These are phyloP conservation scores for Drosophila persimilis DNA, from an alignment of 1,140 invertebrate genomes.

Conservation along the genomic window DNA sequence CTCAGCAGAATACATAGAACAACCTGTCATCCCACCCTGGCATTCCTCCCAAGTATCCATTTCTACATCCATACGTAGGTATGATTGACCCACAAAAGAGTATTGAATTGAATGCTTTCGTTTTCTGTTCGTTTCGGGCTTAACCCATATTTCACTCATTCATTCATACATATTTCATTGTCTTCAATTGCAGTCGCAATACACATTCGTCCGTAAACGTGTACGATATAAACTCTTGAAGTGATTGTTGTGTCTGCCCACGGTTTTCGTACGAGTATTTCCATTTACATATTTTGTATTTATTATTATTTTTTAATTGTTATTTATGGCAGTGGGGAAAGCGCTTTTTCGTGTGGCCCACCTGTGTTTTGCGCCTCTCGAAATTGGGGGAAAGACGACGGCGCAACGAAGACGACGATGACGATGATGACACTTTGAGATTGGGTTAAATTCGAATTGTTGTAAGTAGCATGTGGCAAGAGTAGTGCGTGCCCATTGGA, in stretches of 20 bases:
- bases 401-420: constrained; percentile 10
- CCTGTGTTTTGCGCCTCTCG: constrained; percentile 28
- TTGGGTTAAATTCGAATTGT: constrained; percentile 22
- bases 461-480: constrained; percentile 18
- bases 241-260: constrained; percentile 40
- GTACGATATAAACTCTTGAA: constrained; percentile 24
- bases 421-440: constrained; percentile 21
- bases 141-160: constrained; percentile 29
- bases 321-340: constrained; percentile 51
- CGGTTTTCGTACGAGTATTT: constrained; percentile 26
- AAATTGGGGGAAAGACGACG: no score
- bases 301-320: constrained; percentile 47
- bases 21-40: no score
- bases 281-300: constrained; percentile 38
- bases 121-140: constrained; percentile 5
- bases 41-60: no score
- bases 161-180: constrained; percentile 12
- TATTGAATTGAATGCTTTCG: constrained; percentile 3
- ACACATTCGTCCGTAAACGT: background rate
- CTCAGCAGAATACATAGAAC: no score
- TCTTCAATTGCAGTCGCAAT: constrained; percentile 31
- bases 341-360: constrained; percentile 26
- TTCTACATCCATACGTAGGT: no score
- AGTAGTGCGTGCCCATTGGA: background rate
- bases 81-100: constrained; percentile 11